A percentile compares a stretch with the other conserved stretches of the same genome.
Conservation (phyloP, 2,888 invertebrate genomes). For the Pyrochroa serraticornis region DNA sequence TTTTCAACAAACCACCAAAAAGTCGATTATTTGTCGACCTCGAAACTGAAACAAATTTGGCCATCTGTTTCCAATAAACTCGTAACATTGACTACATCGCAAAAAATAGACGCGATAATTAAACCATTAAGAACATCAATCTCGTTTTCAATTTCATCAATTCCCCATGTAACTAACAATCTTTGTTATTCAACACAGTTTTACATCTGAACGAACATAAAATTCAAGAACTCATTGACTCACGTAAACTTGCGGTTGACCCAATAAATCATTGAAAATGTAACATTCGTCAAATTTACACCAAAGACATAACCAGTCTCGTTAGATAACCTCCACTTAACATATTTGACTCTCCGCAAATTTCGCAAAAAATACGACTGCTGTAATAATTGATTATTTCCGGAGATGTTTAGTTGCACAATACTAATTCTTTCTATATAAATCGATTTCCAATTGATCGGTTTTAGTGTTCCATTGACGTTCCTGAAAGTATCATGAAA, state of each 20-base stretch:
- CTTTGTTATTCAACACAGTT: too few species aligned
- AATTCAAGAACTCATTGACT: neutral
- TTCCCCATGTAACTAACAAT: too few species aligned
- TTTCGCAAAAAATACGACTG: conserved; percentile 15
- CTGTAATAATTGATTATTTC: conserved; percentile 28
- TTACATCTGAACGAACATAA: too few species aligned
- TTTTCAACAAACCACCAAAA: too few species aligned
- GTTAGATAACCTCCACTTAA: conserved; percentile 17
- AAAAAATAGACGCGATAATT: too few species aligned
- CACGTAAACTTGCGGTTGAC: conserved; percentile 21
- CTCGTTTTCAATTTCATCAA: too few species aligned
- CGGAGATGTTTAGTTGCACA: conserved; percentile 32
- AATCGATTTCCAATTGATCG: conserved; percentile 16
- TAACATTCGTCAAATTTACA: neutral
- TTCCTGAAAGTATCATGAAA: conserved; percentile 1
- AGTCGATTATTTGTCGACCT: too few species aligned
- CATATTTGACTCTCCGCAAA: conserved; percentile 14
- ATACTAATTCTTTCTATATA: conserved; percentile 21
- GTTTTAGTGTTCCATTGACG: neutral
- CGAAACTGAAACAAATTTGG: too few species aligned
- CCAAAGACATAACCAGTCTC: neutral
- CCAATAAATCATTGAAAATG: conserved; percentile 17
- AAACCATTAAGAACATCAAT: too few species aligned
- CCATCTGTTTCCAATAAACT: too few species aligned
- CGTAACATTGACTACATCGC: too few species aligned